Evolutionary conservation across 2,888 invertebrate genomes (phyloP).

Genomic region (Mayetiola destructor): DNA sequence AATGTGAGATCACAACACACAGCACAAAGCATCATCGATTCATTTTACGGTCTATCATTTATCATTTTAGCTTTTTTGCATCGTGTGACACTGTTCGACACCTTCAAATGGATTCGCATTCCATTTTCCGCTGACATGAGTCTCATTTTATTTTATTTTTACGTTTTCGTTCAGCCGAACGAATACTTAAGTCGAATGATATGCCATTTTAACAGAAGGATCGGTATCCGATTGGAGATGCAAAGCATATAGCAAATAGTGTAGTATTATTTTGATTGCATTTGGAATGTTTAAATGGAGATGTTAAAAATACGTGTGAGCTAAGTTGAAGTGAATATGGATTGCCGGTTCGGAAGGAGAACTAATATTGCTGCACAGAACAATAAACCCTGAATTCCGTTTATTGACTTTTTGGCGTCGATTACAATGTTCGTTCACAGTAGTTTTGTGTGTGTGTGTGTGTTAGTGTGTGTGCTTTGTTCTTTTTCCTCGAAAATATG

Average conservation of each 20-base stretch:
- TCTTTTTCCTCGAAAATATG: no score
- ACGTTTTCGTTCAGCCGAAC: background rate
- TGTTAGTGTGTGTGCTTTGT: no score
- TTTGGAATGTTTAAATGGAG: background rate
- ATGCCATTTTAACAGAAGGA: background rate
- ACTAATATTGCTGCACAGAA: slow-evolving; percentile 9
- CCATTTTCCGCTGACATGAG: no score
- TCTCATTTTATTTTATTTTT: background rate
- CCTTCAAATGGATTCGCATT: no score
- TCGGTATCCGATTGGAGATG: no score
- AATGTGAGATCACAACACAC: no score
- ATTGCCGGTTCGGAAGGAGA: background rate
- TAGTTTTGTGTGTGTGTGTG: no score
- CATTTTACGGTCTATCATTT: background rate
- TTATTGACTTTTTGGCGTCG: slow-evolving; percentile 12
- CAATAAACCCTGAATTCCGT: slow-evolving; percentile 12
- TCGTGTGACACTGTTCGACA: no score
- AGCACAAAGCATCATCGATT: slow-evolving; percentile 1
- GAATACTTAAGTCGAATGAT: background rate
- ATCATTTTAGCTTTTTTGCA: background rate
- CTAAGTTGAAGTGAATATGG: background rate
- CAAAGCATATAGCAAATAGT: no score
- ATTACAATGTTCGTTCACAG: no score
- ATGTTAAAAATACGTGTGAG: background rate
- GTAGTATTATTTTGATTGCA: no score